A percentile compares a stretch with the other conserved stretches of the same genome.
These are phyloP conservation scores for Sinotaia quadrata DNA, from an alignment of 2,888 invertebrate genomes.

Conservation along the genomic window DNA sequence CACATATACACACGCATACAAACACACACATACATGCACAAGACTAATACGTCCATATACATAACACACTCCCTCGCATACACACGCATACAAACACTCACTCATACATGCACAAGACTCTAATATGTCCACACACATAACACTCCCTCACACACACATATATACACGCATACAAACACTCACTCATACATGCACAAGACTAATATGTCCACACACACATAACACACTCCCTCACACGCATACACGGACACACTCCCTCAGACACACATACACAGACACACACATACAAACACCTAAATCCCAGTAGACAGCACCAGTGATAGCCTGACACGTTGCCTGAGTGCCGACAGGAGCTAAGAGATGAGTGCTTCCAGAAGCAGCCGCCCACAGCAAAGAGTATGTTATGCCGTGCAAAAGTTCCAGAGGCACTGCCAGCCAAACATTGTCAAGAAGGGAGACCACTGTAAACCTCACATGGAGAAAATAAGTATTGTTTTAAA, in stretches of 20 bases:
- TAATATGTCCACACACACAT: background rate
- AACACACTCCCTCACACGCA: no score
- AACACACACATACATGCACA: background rate
- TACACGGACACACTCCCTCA: no score
- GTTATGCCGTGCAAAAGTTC: constrained; percentile 90
- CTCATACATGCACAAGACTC: no score
- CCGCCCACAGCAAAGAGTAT: constrained; percentile 92
- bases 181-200: background rate
- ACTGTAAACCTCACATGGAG: constrained; percentile 20
- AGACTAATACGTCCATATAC: background rate
- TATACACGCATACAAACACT: no score
- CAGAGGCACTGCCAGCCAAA: constrained; percentile 87
- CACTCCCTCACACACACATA: no score
- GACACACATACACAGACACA: no score
- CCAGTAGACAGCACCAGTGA: constrained; percentile 40
- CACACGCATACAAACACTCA: no score
- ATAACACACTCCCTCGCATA: no score
- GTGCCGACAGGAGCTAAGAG: constrained; percentile 30
- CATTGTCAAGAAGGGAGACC: constrained; percentile 80
- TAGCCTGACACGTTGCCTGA: constrained; percentile 35
- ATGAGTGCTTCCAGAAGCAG: constrained; percentile 84
- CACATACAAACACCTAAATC: no score
- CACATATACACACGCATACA: constrained; percentile 17
- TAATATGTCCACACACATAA: no score
- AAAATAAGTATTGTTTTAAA: no score